These are phyloP conservation scores for Saturnia japonica DNA, from an alignment of 2,888 invertebrate genomes.

Conservation along the genomic window DNA sequence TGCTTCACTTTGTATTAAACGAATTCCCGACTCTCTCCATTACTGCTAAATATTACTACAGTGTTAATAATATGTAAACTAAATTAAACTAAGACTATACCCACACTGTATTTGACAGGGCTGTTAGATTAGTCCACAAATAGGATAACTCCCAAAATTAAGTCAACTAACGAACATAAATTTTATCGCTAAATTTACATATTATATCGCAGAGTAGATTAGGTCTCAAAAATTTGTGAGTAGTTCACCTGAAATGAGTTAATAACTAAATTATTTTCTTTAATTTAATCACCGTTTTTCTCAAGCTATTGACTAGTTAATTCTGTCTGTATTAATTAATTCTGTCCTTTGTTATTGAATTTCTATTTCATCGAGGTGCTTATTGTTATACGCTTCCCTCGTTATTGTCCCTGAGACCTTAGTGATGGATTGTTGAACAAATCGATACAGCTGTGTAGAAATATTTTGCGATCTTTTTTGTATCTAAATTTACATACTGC, in stretches of 20 bases:
- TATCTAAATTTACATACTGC: neutral
- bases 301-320: neutral
- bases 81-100: conserved; percentile 51
- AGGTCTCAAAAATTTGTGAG: neutral
- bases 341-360: neutral
- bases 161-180: conserved; percentile 15
- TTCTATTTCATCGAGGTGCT: neutral
- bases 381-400: neutral
- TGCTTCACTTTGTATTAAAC: neutral
- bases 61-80: conserved; percentile 27
- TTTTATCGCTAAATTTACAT: conserved; percentile 14
- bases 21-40: neutral
- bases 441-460: neutral
- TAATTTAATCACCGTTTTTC: neutral
- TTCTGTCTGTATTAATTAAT: neutral
- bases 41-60: neutral
- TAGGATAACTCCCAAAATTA: conserved; percentile 29
- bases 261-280: neutral
- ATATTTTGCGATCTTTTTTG: neutral
- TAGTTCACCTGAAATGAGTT: neutral
- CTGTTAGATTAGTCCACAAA: conserved; percentile 24
- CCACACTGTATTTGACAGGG: conserved; percentile 31
- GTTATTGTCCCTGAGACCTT: neutral
- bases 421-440: neutral
- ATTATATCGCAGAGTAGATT: neutral